Evolutionary conservation across 1,140 invertebrate genomes (phyloP).

Genomic region (Alviniconcha marisindica): DNA sequence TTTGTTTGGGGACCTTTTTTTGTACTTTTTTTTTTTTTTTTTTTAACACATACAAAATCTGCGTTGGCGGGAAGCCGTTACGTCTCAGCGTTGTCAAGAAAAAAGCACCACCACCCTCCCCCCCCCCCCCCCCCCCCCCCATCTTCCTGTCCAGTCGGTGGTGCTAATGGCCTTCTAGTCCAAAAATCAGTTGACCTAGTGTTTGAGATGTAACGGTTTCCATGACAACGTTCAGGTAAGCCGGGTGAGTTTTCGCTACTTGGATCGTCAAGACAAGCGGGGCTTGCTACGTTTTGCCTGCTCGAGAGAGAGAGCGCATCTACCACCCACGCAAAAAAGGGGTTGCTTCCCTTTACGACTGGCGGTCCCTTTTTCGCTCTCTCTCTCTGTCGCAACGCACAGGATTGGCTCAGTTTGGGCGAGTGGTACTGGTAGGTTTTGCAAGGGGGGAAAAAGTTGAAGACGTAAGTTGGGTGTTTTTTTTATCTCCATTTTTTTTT

Average conservation of each 20-base stretch:
- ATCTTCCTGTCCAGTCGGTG: neutral
- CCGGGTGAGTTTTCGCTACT: slow-evolving; percentile 37
- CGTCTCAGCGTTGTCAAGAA: slow-evolving; percentile 15
- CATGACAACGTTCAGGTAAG: slow-evolving; percentile 38
- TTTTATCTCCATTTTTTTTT: neutral
- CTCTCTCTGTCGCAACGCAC: neutral
- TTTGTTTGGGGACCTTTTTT: too few species aligned
- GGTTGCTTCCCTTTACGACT: too few species aligned
- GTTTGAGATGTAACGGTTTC: slow-evolving; percentile 34
- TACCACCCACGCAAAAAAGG: slow-evolving; percentile 10
- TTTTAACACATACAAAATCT: slow-evolving; percentile 14
- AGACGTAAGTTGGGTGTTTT: slow-evolving; percentile 39
- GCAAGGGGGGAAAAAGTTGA: neutral
- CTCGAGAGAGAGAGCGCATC: neutral
- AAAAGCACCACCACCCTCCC: too few species aligned
- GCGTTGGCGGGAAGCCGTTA: slow-evolving; percentile 27
- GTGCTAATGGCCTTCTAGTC: neutral
- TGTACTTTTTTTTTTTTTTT: too few species aligned
- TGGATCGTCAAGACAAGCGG: neutral
- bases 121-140: neutral
- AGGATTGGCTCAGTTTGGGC: slow-evolving; percentile 26
- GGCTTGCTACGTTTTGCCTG: neutral
- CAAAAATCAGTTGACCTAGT: neutral
- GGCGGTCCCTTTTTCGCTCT: too few species aligned
- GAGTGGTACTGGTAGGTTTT: slow-evolving; percentile 42